These are phyloP conservation scores for Coboldia fuscipes DNA, from an alignment of 1,140 invertebrate species.

Conservation along the genomic window DNA sequence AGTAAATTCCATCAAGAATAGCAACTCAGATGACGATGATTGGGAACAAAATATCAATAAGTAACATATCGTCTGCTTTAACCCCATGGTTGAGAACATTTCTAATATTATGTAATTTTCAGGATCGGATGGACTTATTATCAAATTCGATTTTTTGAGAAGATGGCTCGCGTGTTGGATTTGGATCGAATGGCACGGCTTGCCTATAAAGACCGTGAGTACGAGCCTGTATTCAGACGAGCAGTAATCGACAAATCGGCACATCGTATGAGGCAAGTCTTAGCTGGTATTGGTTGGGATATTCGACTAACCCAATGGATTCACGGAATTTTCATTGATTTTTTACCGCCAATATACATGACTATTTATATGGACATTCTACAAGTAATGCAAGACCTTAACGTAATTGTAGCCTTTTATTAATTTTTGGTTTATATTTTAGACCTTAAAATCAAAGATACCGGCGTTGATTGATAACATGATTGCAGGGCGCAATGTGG, in stretches of 20 bases:
- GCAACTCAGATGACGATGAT: constrained; percentile 33
- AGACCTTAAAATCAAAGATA: constrained; percentile 49
- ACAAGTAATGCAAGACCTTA: no score
- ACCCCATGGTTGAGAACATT: neutral
- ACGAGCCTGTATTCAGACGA: constrained; percentile 43
- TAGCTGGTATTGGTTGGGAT: constrained; percentile 47
- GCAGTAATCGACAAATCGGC: constrained; percentile 48
- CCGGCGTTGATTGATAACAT: constrained; percentile 60
- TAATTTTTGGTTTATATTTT: no score
- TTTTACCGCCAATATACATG: constrained; percentile 42
- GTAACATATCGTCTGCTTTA: constrained; percentile 15
- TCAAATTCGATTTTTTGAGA: constrained; percentile 42
- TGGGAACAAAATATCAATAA: constrained; percentile 48
- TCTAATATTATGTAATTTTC: constrained; percentile 6
- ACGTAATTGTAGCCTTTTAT: no score
- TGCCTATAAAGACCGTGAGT: constrained; percentile 26
- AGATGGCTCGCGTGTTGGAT: constrained; percentile 44
- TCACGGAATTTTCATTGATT: constrained; percentile 47
- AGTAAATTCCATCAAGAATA: constrained; percentile 34
- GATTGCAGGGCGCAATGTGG: constrained; percentile 27
- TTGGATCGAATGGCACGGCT: constrained; percentile 44
- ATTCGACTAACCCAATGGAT: constrained; percentile 53
- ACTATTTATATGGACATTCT: constrained; percentile 60
- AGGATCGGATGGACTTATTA: constrained; percentile 41
- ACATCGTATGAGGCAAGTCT: constrained; percentile 36